Percentiles rank a stretch among this genome's conserved stretches.
phyloP scores from a whole-genome alignment of 35 echinoderm and acorn worm genomes.

The Hemicentrotus pulcherrimus region DNA sequence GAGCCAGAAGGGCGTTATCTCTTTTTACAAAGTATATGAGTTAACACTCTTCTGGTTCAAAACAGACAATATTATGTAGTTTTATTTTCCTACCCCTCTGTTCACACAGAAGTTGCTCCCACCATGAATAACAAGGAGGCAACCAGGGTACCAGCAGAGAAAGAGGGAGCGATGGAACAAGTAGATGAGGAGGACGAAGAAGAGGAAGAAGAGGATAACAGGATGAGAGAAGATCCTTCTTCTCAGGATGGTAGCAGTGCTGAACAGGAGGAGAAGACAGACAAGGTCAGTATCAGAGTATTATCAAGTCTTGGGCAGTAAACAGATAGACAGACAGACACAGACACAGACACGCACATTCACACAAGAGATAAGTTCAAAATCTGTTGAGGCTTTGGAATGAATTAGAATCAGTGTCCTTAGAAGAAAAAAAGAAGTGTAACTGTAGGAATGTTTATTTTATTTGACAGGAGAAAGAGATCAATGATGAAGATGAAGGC shows the following conservation, averaged over 20 bases:
- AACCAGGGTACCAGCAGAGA: conserved; percentile 51
- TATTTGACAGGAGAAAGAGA: conserved; percentile 51
- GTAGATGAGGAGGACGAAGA: conserved; percentile 22
- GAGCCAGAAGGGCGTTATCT: too few relatives aligned
- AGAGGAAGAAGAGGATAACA: background rate
- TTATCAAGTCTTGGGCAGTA: too few relatives aligned
- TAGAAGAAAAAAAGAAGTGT: too few relatives aligned
- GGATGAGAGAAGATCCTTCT: background rate
- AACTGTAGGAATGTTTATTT: background rate
- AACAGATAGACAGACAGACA: too few relatives aligned
- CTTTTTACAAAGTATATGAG: too few relatives aligned
- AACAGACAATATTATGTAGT: too few relatives aligned
- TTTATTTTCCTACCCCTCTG: background rate
- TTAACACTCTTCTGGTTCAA: too few relatives aligned
- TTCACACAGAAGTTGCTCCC: background rate
- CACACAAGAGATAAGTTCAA: too few relatives aligned
- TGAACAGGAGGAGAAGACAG: conserved; percentile 47
- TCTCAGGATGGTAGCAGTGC: conserved; percentile 17
- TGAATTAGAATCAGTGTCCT: too few relatives aligned
- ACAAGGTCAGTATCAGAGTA: conserved; percentile 1
- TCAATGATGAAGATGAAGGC: conserved; percentile 54
- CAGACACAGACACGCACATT: too few relatives aligned
- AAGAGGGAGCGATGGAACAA: conserved; percentile 34
- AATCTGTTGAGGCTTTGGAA: too few relatives aligned
- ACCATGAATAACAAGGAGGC: conserved; percentile 21